Evolutionary conservation across 2,113 vertebrate genomes (phyloP).

Genomic region (Protomyctophum bolini): DNA sequence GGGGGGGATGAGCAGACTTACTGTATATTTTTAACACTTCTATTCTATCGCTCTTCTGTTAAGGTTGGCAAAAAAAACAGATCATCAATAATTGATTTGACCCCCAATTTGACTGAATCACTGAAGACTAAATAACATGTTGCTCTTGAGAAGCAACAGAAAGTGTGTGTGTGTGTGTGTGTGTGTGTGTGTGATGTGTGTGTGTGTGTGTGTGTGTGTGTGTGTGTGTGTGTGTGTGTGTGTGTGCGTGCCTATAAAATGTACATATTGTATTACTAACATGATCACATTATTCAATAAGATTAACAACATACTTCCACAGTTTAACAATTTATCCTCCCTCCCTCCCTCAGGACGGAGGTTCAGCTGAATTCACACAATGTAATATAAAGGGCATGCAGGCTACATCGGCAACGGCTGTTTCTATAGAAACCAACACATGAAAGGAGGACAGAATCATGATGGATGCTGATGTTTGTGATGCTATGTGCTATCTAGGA

Average conservation of each 20-base stretch:
- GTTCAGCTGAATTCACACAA: too few species aligned
- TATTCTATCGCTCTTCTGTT: too few species aligned
- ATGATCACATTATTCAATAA: neutral
- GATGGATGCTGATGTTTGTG: conserved; percentile 8
- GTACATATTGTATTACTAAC: neutral
- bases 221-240: neutral
- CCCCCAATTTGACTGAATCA: too few species aligned
- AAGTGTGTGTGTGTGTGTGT: too few species aligned
- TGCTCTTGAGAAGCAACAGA: too few species aligned
- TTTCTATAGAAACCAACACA: conserved; percentile 29
- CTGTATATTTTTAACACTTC: too few species aligned
- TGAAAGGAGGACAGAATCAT: neutral
- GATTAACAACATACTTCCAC: neutral
- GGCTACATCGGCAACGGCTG: neutral
- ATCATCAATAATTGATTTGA: too few species aligned
- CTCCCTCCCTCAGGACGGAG: neutral
- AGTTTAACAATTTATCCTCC: neutral
- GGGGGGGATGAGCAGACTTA: too few species aligned
- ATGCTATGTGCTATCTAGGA: neutral
- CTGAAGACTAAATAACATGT: too few species aligned
- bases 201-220: too few species aligned
- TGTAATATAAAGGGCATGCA: neutral
- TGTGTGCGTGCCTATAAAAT: neutral
- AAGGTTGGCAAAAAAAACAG: too few species aligned
- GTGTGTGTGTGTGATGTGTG: too few species aligned